Conservation (phyloP, 2,888 invertebrate genomes). For the Trichacis sp. region DNA sequence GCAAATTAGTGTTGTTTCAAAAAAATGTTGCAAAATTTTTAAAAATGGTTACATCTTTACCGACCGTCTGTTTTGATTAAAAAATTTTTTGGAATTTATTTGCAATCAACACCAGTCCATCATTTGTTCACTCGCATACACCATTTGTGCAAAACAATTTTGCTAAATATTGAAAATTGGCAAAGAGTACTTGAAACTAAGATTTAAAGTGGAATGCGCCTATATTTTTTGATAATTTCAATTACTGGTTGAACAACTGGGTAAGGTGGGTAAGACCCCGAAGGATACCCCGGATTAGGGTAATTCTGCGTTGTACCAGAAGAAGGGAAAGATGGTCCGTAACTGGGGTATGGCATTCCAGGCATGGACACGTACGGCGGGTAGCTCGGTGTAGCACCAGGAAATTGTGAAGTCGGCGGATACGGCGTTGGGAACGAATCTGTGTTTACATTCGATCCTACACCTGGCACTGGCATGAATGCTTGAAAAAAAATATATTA, state of each 20-base stretch:
- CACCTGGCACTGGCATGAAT: constrained; percentile 64
- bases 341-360: constrained; percentile 59
- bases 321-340: constrained; percentile 70
- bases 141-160: too few relatives aligned
- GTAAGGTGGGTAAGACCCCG: constrained; percentile 65
- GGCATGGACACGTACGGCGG: constrained; percentile 61
- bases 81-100: too few relatives aligned
- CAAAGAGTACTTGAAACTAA: too few relatives aligned
- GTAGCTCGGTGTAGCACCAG: constrained; percentile 47
- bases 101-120: too few relatives aligned
- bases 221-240: too few relatives aligned
- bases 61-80: too few relatives aligned
- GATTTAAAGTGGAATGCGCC: too few relatives aligned
- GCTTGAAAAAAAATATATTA: constrained; percentile 51
- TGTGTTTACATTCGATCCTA: constrained; percentile 30
- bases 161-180: too few relatives aligned
- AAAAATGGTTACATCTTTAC: too few relatives aligned
- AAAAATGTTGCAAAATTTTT: too few relatives aligned
- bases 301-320: constrained; percentile 60
- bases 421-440: constrained; percentile 52
- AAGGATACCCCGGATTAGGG: constrained; percentile 62
- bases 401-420: constrained; percentile 48
- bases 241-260: constrained; percentile 57
- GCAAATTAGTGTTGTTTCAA: too few relatives aligned
- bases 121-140: too few relatives aligned